phyloP scores from a whole-genome alignment of 2,113 vertebrate genomes.

The Geothlypis trichas region DNA sequence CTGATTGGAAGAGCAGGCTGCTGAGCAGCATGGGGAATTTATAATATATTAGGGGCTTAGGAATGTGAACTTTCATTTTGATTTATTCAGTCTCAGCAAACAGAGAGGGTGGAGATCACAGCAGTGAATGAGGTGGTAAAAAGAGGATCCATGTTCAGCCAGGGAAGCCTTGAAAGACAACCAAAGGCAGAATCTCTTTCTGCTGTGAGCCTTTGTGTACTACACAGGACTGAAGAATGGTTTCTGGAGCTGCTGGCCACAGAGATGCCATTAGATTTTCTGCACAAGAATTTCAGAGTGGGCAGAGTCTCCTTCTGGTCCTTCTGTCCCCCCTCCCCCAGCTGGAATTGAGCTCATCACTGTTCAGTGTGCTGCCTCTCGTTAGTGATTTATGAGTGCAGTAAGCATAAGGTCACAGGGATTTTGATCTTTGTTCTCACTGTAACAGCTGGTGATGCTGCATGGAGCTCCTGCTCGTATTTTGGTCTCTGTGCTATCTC shows the following conservation, averaged over 20 bases:
- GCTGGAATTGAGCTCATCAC: neutral
- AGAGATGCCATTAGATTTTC: neutral
- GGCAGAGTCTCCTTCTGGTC: neutral
- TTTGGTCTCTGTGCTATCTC: neutral
- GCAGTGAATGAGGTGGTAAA: neutral
- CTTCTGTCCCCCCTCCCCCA: neutral
- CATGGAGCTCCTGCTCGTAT: neutral
- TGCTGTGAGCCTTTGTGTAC: neutral
- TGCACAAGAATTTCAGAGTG: neutral
- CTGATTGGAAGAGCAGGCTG: neutral
- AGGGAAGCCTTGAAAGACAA: neutral
- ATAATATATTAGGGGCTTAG: constrained; percentile 6
- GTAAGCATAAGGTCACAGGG: neutral
- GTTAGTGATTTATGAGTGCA: neutral
- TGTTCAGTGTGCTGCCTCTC: neutral
- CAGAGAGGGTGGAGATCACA: neutral
- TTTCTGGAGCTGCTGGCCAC: neutral
- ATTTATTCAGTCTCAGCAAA: constrained; percentile 31
- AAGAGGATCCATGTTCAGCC: neutral
- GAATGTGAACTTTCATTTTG: constrained; percentile 12
- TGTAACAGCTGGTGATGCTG: neutral
- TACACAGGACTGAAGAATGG: fast-evolving
- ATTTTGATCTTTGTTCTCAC: neutral
- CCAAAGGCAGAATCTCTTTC: neutral
- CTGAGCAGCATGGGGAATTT: neutral